phyloP scores from a whole-genome alignment of 2,888 invertebrate genomes.

The Entomobrya proxima region DNA sequence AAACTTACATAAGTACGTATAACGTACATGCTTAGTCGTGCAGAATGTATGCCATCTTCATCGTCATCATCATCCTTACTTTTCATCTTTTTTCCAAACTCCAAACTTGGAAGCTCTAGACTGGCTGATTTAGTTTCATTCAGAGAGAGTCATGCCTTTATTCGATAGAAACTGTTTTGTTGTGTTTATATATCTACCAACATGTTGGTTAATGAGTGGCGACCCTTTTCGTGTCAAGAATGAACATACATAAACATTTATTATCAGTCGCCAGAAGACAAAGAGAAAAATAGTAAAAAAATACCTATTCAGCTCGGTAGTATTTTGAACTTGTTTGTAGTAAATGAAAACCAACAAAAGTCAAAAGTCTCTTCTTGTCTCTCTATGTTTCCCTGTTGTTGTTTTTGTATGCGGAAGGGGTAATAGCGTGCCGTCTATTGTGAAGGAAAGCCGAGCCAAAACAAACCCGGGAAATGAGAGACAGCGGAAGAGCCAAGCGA shows the following conservation, averaged over 20 bases:
- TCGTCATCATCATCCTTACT: neutral
- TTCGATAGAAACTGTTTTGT: neutral
- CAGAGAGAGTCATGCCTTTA: neutral
- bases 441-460: slow-evolving; percentile 20
- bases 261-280: neutral
- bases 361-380: neutral
- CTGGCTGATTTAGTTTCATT: slow-evolving; percentile 3
- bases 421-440: neutral
- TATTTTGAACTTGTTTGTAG: neutral
- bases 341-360: slow-evolving; percentile 18
- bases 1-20: neutral
- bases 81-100: too few species aligned
- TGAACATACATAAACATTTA: slow-evolving; percentile 24
- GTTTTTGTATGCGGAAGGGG: slow-evolving; percentile 18
- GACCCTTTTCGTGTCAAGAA: slow-evolving; percentile 43
- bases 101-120: neutral
- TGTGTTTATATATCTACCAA: slow-evolving; percentile 3
- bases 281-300: slow-evolving; percentile 9
- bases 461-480: slow-evolving; percentile 11
- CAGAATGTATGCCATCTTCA: neutral
- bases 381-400: neutral
- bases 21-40: neutral
- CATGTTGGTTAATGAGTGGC: slow-evolving; percentile 27
- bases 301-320: neutral
- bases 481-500: neutral